Evolutionary conservation across 2,797 vertebrate species (phyloP).

Genomic region (Galaxias olidus): DNA sequence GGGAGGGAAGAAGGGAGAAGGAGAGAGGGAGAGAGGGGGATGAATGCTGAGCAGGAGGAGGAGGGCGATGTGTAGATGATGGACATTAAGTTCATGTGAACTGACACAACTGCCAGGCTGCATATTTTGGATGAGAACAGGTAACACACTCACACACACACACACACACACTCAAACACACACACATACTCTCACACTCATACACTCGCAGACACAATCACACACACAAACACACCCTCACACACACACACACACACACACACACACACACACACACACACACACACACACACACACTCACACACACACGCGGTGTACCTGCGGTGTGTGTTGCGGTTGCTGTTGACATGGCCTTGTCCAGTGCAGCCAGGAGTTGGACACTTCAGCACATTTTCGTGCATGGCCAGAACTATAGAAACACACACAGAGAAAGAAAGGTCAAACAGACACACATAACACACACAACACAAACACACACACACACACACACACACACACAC

Average conservation of each 20-base stretch:
- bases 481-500: background rate
- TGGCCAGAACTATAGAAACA: conserved; percentile 85
- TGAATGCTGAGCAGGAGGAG: background rate
- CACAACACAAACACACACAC: conserved; percentile 2
- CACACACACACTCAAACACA: conserved; percentile 19
- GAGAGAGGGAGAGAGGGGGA: background rate
- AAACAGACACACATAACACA: conserved; percentile 2
- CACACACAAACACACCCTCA: conserved; percentile 22
- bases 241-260: conserved; percentile 4
- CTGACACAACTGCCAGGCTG: too few species aligned
- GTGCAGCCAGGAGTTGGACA: conserved; percentile 97
- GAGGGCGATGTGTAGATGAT: background rate
- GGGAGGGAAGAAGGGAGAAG: conserved; percentile 10
- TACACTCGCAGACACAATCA: conserved; percentile 40
- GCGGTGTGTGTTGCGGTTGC: conserved; percentile 97
- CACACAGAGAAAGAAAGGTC: background rate
- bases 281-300: background rate
- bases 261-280: background rate
- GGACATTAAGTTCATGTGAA: too few species aligned
- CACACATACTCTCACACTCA: conserved; percentile 16
- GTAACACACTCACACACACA: background rate
- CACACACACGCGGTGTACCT: conserved; percentile 75
- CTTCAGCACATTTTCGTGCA: conserved; percentile 98
- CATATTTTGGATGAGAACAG: too few species aligned
- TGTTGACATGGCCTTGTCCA: conserved; percentile 97